Percentiles rank a stretch among this genome's conserved stretches.
Conservation (phyloP, 2,113 vertebrate genomes). For the Syngnathus floridae region DNA sequence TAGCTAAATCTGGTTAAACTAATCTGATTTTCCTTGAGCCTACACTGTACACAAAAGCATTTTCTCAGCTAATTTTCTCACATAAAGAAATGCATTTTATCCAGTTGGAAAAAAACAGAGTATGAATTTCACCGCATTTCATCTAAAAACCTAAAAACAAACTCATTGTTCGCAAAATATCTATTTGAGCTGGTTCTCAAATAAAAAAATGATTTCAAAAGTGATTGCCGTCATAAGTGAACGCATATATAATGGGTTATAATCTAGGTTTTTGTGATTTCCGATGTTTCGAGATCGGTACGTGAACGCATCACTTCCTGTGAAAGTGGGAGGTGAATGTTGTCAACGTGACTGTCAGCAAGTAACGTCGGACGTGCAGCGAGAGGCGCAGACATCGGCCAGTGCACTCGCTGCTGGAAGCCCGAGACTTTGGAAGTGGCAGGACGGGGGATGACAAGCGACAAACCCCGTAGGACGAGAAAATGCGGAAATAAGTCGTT, state of each 20-base stretch:
- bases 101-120: not conserved
- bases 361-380: conserved; percentile 31
- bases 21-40: conserved; percentile 17
- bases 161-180: not conserved
- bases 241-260: not conserved
- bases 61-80: not conserved
- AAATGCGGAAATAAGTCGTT: conserved; percentile 43
- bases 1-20: conserved; percentile 29
- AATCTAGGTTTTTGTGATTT: not conserved
- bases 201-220: not conserved
- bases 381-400: conserved; percentile 28
- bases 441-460: conserved; percentile 27
- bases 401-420: conserved; percentile 16
- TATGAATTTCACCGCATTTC: not conserved
- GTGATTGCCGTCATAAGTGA: not conserved
- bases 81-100: not conserved
- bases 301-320: conserved; percentile 50
- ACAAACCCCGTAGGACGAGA: conserved; percentile 11
- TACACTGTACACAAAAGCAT: conserved; percentile 16
- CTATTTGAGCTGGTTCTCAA: not conserved
- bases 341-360: conserved; percentile 65
- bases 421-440: conserved; percentile 42
- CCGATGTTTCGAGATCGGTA: not conserved
- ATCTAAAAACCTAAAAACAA: not conserved
- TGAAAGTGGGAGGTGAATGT: conserved; percentile 68